These are phyloP conservation scores for Psittacus erithacus DNA, from an alignment of 2,113 vertebrate genomes.

Conservation along the genomic window DNA sequence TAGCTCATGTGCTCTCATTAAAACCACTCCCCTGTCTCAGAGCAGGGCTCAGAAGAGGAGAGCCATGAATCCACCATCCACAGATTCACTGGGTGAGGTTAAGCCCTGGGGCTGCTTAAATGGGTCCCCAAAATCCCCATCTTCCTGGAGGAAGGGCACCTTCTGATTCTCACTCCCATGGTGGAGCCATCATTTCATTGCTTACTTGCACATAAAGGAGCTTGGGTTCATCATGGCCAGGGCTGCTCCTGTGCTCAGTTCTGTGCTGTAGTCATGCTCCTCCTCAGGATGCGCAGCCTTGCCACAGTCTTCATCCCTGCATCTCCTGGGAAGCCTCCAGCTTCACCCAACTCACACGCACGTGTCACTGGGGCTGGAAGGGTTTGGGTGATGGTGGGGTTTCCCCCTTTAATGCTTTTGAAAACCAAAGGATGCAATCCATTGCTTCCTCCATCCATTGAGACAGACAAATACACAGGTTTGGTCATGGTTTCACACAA, in stretches of 20 bases:
- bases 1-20: slow-evolving; percentile 1
- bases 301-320: not conserved
- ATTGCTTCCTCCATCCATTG: not conserved
- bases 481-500: not conserved
- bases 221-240: not conserved
- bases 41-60: not conserved
- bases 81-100: rapidly evolving
- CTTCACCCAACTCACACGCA: not conserved
- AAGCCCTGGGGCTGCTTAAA: not conserved
- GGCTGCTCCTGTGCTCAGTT: rapidly evolving
- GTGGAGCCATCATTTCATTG: not conserved
- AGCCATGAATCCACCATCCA: not conserved
- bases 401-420: not conserved
- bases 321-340: not conserved
- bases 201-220: not conserved
- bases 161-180: not conserved
- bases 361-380: rapidly evolving
- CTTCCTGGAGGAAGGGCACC: not conserved
- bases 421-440: not conserved
- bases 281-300: rapidly evolving
- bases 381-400: not conserved
- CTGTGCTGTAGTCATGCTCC: not conserved
- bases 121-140: not conserved
- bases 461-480: not conserved
- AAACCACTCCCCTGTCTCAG: not conserved